phyloP scores from a whole-genome alignment of 2,888 invertebrate genomes.

The Drosophila kokeensis region DNA sequence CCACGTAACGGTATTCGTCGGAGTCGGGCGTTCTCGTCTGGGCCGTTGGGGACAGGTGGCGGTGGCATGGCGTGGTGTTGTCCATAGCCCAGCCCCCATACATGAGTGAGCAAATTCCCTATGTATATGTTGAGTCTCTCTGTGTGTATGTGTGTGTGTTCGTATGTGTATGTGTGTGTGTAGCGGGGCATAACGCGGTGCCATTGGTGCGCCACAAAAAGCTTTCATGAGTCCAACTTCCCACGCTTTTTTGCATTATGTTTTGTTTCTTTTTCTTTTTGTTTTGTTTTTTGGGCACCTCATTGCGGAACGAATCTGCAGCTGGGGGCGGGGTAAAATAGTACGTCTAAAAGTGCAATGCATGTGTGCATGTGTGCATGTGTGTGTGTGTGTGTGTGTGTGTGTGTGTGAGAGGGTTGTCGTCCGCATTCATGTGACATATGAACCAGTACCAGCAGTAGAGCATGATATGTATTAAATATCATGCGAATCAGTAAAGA shows the following conservation, averaged over 20 bases:
- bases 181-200: constrained; percentile 85
- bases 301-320: constrained; percentile 53
- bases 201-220: constrained; percentile 86
- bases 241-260: constrained; percentile 53
- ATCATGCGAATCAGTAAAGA: background rate
- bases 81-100: constrained; percentile 54
- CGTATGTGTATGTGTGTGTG: constrained; percentile 41
- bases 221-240: constrained; percentile 83
- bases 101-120: constrained; percentile 47
- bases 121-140: constrained; percentile 1
- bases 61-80: constrained; percentile 15
- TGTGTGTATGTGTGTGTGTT: constrained; percentile 10
- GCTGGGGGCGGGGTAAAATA: constrained; percentile 1
- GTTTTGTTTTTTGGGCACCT: constrained; percentile 42
- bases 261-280: constrained; percentile 41
- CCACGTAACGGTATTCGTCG: constrained; percentile 78
- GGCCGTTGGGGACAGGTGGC: constrained; percentile 42
- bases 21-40: constrained; percentile 47
- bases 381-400: constrained; percentile 1
- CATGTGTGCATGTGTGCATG: constrained; percentile 3
- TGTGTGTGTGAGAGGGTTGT: background rate
- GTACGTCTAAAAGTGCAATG: constrained; percentile 8
- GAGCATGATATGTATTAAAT: background rate
- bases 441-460: background rate
- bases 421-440: background rate